A percentile compares a stretch with the other conserved stretches of the same genome.
phyloP scores from a whole-genome alignment of 2,113 vertebrate species.

The Sarotherodon lohbergeri region DNA sequence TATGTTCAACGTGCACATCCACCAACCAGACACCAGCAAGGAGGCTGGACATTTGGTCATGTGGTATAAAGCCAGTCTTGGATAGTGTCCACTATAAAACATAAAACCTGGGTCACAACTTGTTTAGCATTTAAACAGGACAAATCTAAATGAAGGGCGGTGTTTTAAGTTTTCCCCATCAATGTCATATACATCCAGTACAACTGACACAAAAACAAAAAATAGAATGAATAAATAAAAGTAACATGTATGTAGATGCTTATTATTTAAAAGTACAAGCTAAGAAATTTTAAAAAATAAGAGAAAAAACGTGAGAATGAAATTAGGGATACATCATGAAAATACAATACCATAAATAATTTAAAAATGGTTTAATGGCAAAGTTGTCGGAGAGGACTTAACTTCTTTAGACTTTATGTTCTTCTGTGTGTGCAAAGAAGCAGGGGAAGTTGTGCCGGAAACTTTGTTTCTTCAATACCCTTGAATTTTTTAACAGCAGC shows the following conservation, averaged over 20 bases:
- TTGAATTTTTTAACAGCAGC: not conserved
- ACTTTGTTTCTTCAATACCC: not conserved
- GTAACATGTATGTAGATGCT: not conserved
- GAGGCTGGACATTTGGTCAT: not conserved
- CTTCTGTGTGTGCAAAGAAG: not conserved
- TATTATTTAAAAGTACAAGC: not conserved
- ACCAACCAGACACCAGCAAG: not conserved
- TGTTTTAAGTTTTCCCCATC: not conserved
- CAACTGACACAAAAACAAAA: not conserved
- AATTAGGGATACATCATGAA: not conserved
- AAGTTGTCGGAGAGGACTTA: not conserved
- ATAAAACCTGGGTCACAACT: not conserved
- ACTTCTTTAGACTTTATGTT: not conserved
- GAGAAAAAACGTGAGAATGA: not conserved
- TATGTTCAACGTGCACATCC: fast-evolving
- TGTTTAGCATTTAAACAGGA: not conserved
- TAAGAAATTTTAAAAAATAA: not conserved
- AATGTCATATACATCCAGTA: not conserved
- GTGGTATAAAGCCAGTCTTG: not conserved
- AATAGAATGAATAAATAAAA: fast-evolving
- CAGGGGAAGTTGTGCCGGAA: not conserved
- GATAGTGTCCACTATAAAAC: not conserved
- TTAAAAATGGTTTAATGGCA: not conserved
- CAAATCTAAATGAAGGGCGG: not conserved
- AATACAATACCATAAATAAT: not conserved